Evolutionary conservation across 2,888 invertebrate species (phyloP).

Genomic region (Eupeodes latifasciatus): DNA sequence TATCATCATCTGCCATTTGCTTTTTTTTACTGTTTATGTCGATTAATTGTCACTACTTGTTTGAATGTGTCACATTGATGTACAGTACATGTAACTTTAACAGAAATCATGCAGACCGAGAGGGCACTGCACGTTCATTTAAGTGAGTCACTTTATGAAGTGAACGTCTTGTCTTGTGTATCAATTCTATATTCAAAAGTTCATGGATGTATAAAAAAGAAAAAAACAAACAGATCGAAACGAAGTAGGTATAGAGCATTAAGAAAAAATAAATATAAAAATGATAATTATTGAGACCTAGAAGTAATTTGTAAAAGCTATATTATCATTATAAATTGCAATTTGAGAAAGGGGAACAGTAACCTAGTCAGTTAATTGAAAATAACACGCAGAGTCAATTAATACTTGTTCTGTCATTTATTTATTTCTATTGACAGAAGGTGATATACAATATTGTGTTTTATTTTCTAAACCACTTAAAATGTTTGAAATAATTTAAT

Average conservation of each 20-base stretch:
- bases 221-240: neutral
- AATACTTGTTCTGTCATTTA: conserved; percentile 22
- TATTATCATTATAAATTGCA: neutral
- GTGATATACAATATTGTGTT: neutral
- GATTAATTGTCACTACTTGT: conserved; percentile 19
- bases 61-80: conserved; percentile 25
- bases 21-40: conserved; percentile 13
- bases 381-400: conserved; percentile 27
- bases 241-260: neutral
- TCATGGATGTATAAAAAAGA: neutral
- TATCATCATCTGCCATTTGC: conserved; percentile 26
- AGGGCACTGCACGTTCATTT: conserved; percentile 7
- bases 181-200: conserved; percentile 2
- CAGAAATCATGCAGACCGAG: neutral
- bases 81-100: neutral
- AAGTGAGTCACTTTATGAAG: conserved; percentile 18
- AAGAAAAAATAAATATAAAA: neutral
- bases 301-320: conserved; percentile 3
- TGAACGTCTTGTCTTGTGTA: neutral
- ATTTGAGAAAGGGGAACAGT: neutral
- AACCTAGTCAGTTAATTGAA: conserved; percentile 33
- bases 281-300: neutral
- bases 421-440: conserved; percentile 17
- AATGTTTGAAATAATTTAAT: conserved; percentile 4
- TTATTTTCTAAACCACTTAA: neutral